phyloP scores from a whole-genome alignment of 2,113 vertebrate genomes.

The Notarius quadriscutis region DNA sequence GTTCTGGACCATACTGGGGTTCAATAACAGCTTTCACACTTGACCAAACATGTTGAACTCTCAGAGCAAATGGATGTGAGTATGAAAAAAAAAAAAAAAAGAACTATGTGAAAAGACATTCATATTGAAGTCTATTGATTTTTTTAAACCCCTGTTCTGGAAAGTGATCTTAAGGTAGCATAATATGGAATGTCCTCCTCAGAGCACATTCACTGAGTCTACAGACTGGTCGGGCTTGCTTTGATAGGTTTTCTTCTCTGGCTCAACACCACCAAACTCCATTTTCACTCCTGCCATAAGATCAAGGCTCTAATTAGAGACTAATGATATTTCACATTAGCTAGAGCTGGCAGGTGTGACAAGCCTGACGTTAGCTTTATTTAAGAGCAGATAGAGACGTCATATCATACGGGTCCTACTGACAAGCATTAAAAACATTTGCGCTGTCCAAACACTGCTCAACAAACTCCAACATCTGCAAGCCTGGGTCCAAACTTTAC shows the following conservation, averaged over 20 bases:
- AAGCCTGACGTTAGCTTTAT: neutral
- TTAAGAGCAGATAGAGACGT: neutral
- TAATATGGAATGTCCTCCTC: neutral
- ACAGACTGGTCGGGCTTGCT: neutral
- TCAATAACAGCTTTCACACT: neutral
- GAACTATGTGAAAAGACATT: neutral
- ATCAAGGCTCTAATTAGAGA: neutral
- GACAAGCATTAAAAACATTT: neutral
- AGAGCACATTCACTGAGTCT: neutral
- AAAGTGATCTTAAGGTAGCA: neutral
- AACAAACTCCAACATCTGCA: slow-evolving; percentile 28
- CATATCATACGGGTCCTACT: neutral
- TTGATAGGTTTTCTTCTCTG: neutral
- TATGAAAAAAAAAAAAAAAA: neutral
- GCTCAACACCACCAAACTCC: neutral
- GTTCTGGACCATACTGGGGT: neutral
- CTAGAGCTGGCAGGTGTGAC: neutral
- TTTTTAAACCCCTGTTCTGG: neutral
- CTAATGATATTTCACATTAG: slow-evolving; percentile 17
- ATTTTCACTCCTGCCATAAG: neutral
- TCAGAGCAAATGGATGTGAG: neutral
- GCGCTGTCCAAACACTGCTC: slow-evolving; percentile 33
- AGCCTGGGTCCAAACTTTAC: neutral
- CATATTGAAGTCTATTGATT: neutral
- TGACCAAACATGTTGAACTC: neutral